Percentiles rank a stretch among this genome's conserved stretches.
Evolutionary conservation across 2,797 vertebrate species (phyloP).

Genomic region (Tenualosa ilisha): DNA sequence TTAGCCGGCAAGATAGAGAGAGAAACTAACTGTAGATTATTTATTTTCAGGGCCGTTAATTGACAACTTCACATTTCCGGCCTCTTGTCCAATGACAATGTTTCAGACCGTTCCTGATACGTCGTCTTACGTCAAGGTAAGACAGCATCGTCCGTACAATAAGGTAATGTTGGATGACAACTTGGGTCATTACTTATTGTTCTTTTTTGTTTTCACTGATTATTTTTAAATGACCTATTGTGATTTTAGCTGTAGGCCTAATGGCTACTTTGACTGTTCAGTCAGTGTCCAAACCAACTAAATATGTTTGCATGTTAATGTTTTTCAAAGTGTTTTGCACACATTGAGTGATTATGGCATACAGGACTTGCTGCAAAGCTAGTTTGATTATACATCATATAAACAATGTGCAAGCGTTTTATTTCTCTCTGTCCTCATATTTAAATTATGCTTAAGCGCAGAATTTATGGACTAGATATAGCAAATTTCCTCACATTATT

Average conservation of each 20-base stretch:
- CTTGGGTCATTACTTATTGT: slow-evolving; percentile 36
- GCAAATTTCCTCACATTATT: background rate
- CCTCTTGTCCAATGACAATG: slow-evolving; percentile 79
- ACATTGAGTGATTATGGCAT: background rate
- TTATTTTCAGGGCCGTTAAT: background rate
- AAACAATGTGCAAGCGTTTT: background rate
- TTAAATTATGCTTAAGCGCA: too few species aligned
- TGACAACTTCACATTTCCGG: slow-evolving; percentile 16
- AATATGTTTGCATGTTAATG: background rate
- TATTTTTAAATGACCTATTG: background rate
- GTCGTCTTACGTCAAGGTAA: slow-evolving; percentile 98
- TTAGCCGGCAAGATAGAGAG: background rate
- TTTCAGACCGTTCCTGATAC: slow-evolving; percentile 97
- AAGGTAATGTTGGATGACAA: slow-evolving; percentile 76
- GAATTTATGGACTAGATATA: background rate
- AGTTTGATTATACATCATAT: background rate
- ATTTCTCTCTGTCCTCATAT: background rate
- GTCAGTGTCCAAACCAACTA: too few species aligned
- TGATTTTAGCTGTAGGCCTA: too few species aligned
- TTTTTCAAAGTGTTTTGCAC: background rate
- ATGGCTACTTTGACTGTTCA: too few species aligned
- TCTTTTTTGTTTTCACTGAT: background rate
- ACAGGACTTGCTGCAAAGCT: background rate
- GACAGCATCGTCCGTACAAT: slow-evolving; percentile 80
- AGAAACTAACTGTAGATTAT: slow-evolving; percentile 26